Base-by-base conservation (phyloP, 2,113 vertebrate species). In the Arvicanthis niloticus region DNA sequence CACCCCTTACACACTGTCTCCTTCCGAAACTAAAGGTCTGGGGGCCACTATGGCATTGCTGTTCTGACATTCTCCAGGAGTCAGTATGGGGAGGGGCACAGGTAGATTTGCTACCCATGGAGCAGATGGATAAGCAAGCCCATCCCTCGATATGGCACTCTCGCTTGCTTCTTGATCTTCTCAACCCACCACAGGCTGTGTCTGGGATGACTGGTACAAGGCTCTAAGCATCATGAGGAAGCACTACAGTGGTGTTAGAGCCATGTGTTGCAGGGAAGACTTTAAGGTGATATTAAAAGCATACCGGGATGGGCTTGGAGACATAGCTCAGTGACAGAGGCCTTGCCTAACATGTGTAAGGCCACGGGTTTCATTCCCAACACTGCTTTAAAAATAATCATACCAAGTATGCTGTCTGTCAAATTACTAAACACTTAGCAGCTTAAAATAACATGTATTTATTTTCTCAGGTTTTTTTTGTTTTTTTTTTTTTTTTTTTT, bases 401-500 rank as follows among this genome's bases (percentile, higher is more conserved):
- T 10, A n/a, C 19, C 22, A 84, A 37, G 45, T 9, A 10, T 45
- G 34, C 72, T 65, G n/a, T n/a, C 58, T 92, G 29, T 67, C 56
- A 89, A 68, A 31, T 62, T 8, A 22, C 29, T 34, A 29, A 91
- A 73, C 72, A 22, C 11, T 10, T 37, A 65, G 87, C 22, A 6
- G 15, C 45, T 70, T 84, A 34, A 82, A 94, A 73, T 26, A 92
- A 31, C 11, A 53, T 15, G 4, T 19, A 6, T 89, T 77, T 77
- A 51, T 73, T 45, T 95, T 88, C 56, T 88, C 26, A 51, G 48
- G 68, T 51, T 96, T 45, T 5, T 45, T 45, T 56, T 84, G n/a
- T n/a, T n/a, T 51, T 96, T 45, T 5, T 51, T 96, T 45, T 5
- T 51, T 96, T 45, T 5, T 51, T 96, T 45, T 5, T 51, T 96